Base-by-base conservation (phyloP, 92 coral and sea anemone species). In the Muricea muricata region DNA sequence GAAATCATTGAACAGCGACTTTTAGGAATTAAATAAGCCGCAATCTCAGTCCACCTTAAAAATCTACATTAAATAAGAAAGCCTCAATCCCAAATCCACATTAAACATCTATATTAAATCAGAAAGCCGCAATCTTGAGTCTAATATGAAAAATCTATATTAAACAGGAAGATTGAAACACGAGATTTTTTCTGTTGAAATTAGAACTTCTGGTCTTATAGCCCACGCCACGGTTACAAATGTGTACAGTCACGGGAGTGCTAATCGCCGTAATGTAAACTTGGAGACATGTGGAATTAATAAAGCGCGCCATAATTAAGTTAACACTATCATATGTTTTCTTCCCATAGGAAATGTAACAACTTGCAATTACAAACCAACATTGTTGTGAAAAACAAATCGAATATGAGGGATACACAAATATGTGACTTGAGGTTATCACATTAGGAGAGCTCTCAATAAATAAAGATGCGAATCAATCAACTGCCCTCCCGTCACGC, bases 401-500 rank as follows among this genome's bases (percentile, higher is more conserved):
- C 70, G 15, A 63, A 63, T 4, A 63, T 30, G 70, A 28, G 35
- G 37, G 37, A n/a, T 39, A 63, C 28, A 63, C 60, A 52, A 52
- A 52, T 52, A 9, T 28, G 39, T 28, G 17, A 63, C n/a, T 32
- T 26, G 21, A 25, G 70, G 34, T 63, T 63, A 63, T 63, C 70
- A 63, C 8, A 4, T 63, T 63, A 18, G 30, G 37, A 32, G 70
- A 28, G 28, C 70, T 73, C 57, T 73, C 79, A 50, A 46, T n/a
- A 42, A 50, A 42, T 73, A 73, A 73, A 26, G 57, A 50, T 50
- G 24, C n/a, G 26, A 17, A 73, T 73, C 79, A 39, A 41, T 73
- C 79, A 73, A 42, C 32, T 60, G 79, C 79, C 58, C 79, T 63
- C 57, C 57, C 20, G 75, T 29, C 58, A 46, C 58, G 32, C 31